A percentile compares a stretch with the other conserved stretches of the same genome.
Conservation (phyloP, 2,888 invertebrate genomes). For the Phaonia tiefii region DNA sequence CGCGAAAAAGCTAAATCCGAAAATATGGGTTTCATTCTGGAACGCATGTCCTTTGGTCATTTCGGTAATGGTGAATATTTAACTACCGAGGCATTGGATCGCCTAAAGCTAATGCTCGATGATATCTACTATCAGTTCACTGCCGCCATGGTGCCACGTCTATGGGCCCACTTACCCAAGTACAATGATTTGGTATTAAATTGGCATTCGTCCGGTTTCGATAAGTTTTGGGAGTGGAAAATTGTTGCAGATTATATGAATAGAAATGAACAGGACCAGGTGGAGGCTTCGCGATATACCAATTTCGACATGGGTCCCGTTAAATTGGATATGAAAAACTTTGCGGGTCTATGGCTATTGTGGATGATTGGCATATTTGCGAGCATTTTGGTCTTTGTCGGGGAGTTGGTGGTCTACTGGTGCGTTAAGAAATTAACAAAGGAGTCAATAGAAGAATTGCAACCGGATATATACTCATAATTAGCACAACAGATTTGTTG, state of each 20-base stretch:
- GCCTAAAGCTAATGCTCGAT: slow-evolving; percentile 84
- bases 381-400: slow-evolving; percentile 71
- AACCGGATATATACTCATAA: too few species aligned
- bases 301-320: slow-evolving; percentile 72
- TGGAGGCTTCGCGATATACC: slow-evolving; percentile 70
- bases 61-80: slow-evolving; percentile 85
- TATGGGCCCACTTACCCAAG: slow-evolving; percentile 83
- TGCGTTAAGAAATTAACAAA: neutral
- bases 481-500: neutral
- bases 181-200: slow-evolving; percentile 83
- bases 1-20: slow-evolving; percentile 80
- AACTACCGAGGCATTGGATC: slow-evolving; percentile 82
- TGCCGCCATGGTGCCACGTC: slow-evolving; percentile 83
- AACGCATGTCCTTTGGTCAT: slow-evolving; percentile 84
- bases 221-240: slow-evolving; percentile 84
- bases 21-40: slow-evolving; percentile 84
- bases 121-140: slow-evolving; percentile 85
- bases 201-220: slow-evolving; percentile 84
- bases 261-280: slow-evolving; percentile 72
- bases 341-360: slow-evolving; percentile 74
- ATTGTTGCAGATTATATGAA: slow-evolving; percentile 72
- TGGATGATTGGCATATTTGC: slow-evolving; percentile 72
- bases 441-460: too few species aligned
- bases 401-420: slow-evolving; percentile 65
- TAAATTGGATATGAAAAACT: slow-evolving; percentile 72